Percentiles rank a stretch among this genome's conserved stretches.
These are phyloP conservation scores for Prietella phreatophila DNA, from an alignment of 2,113 vertebrate species.

Conservation along the genomic window DNA sequence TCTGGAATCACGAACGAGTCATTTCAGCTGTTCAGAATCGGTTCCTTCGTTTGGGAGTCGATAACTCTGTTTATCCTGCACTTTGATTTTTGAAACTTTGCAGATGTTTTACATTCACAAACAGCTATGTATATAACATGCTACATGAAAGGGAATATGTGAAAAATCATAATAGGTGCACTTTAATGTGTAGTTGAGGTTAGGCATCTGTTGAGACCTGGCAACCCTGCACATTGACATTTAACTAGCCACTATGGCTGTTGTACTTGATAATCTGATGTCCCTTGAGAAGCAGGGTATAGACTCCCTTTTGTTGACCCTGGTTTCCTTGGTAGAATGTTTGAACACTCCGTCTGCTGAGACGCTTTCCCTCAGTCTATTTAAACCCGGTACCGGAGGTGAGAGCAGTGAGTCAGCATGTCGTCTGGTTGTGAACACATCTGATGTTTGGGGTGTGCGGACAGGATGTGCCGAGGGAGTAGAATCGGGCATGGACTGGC, in stretches of 20 bases:
- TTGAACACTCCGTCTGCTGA: not conserved
- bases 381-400: not conserved
- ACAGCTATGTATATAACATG: no score
- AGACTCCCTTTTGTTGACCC: not conserved
- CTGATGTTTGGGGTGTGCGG: not conserved
- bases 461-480: conserved; percentile 4
- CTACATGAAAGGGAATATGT: no score
- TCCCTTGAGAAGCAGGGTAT: not conserved
- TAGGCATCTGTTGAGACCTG: no score
- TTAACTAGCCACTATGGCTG: not conserved
- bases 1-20: no score
- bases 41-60: no score
- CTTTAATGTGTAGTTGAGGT: no score
- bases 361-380: not conserved
- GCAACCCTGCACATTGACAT: no score
- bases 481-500: not conserved
- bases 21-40: no score
- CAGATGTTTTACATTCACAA: no score
- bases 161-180: no score
- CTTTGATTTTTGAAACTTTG: no score
- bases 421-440: not conserved
- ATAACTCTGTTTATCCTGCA: no score
- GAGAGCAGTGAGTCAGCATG: not conserved
- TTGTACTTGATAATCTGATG: not conserved
- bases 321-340: not conserved